Evolutionary conservation across 92 coral and sea anemone genomes (phyloP), one percentile per base, ranked within the genome.

Genomic region (Umimayanthus kanabou): DNA sequence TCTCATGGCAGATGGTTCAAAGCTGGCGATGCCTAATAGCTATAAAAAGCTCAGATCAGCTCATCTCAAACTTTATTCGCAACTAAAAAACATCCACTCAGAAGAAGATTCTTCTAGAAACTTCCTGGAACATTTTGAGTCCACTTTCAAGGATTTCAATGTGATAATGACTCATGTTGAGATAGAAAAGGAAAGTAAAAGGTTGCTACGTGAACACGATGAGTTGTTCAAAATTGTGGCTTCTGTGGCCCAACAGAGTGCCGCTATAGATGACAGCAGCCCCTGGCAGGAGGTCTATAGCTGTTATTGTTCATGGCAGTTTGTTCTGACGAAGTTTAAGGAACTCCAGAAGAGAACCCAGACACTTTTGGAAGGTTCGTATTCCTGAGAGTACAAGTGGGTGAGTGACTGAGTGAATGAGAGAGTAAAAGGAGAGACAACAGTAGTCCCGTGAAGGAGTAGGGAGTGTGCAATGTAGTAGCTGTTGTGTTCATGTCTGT

Each of bases 291-390:
- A 85, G n/a, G 92, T 93, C 16, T 93, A 95, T 86, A 95, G 92
- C 28, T 91, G 92, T 76, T 95, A 95, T 81, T 88, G 92, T 73
- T 92, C 85, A 20, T 95, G 98, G 98, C 98, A 95, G 85, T 81
- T 93, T 83, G 91, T 93, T 37, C 87, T 95, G 90, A 89, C 89
- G 22, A 90, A 89, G 50, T 95, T 95, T 57, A 85, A 92, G 28
- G 98, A 95, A 39, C 82, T 95, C 26, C 98, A 95, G 70, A 91
- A 88, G 80, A 76, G 90, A 91, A 90, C 98, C 22, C 94, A 90
- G 58, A 74, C 72, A 65, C 85, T 95, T 53, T 39, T 95, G 6
- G 90, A 94, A 88, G 98, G 98, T 95, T 37, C 55, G 93, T 70
- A 0, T 5, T 53, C 5, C 11, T 6, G 25, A 61, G 25, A 61